Conservation (phyloP, 2,797 vertebrate species). For the Taenioides sp. region DNA sequence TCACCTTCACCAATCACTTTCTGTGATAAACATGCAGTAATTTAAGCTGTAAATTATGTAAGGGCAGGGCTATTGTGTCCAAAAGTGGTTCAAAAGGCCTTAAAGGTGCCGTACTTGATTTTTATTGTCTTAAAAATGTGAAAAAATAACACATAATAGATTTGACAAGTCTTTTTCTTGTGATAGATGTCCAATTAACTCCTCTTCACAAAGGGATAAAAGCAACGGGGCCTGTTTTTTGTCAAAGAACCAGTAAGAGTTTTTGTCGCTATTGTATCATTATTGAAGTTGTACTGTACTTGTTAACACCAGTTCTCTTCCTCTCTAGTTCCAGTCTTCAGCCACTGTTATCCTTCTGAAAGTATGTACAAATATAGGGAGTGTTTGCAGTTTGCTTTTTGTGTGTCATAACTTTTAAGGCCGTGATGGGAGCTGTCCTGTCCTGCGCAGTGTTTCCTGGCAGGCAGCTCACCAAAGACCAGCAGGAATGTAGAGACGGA, state of each 20-base stretch:
- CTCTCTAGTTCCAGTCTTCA: constrained; percentile 40
- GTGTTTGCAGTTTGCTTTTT: constrained; percentile 20
- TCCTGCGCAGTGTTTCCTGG: constrained; percentile 57
- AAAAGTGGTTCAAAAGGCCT: neutral
- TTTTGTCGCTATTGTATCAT: constrained; percentile 6
- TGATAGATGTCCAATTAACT: constrained; percentile 50
- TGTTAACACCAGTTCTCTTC: neutral
- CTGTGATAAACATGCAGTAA: neutral
- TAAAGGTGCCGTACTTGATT: too few species aligned
- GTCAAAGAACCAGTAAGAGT: constrained; percentile 39
- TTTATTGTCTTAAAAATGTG: too few species aligned
- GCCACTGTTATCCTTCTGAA: constrained; percentile 29
- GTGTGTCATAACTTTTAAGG: constrained; percentile 58
- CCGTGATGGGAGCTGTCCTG: constrained; percentile 56
- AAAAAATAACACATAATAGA: neutral
- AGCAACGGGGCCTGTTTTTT: neutral
- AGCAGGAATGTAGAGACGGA: constrained; percentile 70
- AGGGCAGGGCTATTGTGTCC: neutral
- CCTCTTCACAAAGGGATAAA: constrained; percentile 39
- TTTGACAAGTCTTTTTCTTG: constrained; percentile 1
- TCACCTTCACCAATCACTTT: too few species aligned
- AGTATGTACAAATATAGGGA: constrained; percentile 41
- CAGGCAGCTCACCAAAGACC: constrained; percentile 57
- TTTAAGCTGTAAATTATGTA: neutral
- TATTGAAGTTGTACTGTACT: neutral